Conservation (phyloP, 2,888 invertebrate species). For the Drosophila mimica region DNA sequence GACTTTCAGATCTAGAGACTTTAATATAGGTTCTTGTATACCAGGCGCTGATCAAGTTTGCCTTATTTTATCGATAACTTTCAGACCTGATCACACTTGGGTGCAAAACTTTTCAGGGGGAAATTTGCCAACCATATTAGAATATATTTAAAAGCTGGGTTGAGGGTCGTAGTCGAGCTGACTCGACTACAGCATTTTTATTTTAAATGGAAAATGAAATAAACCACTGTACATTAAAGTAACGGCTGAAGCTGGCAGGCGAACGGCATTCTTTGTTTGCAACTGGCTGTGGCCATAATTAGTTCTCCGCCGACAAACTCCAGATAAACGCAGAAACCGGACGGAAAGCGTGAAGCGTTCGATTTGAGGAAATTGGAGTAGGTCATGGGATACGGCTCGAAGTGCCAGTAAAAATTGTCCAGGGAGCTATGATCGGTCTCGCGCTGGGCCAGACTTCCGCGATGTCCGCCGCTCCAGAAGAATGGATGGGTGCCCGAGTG, state of each 20-base stretch:
- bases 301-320: conserved; percentile 34
- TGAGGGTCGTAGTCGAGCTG: no score
- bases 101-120: no score
- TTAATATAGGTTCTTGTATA: no score
- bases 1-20: no score
- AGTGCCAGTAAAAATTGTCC: conserved; percentile 59
- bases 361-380: conserved; percentile 47
- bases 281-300: conserved; percentile 41
- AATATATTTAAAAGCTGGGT: no score
- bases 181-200: no score
- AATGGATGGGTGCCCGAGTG: conserved; percentile 45
- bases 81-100: no score
- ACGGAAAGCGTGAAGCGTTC: conserved; percentile 1
- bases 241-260: conserved; percentile 51
- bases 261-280: conserved; percentile 46
- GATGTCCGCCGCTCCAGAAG: conserved; percentile 69
- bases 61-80: no score
- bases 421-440: conserved; percentile 23
- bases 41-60: no score
- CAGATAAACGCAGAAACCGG: conserved; percentile 55
- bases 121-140: no score
- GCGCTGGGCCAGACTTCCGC: conserved; percentile 40
- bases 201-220: no score
- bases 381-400: conserved; percentile 58
- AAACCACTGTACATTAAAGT: neutral